Evolutionary conservation across 30 jellyfish, hydroid and myxozoan species (phyloP).

Genomic region (Morbakka virulenta): DNA sequence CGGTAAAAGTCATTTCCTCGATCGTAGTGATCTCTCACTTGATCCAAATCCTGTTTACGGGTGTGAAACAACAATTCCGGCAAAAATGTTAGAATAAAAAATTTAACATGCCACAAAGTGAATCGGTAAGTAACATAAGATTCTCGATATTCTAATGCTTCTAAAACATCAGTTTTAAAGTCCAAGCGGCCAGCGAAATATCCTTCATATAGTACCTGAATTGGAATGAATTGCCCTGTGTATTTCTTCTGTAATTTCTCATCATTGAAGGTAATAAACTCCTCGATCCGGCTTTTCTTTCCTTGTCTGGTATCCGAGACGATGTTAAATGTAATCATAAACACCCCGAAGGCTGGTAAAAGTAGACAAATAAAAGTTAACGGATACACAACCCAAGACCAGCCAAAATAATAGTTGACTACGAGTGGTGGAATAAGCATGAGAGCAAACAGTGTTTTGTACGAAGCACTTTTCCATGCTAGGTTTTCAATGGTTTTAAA

Average conservation of each 20-base stretch:
- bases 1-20: slow-evolving; percentile 94
- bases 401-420: slow-evolving; percentile 17
- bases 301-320: slow-evolving; percentile 18
- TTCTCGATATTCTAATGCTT: slow-evolving; percentile 68
- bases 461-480: slow-evolving; percentile 55
- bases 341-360: slow-evolving; percentile 26
- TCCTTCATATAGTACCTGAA: slow-evolving; percentile 77
- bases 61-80: slow-evolving; percentile 86
- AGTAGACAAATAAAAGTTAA: slow-evolving; percentile 5
- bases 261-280: slow-evolving; percentile 59
- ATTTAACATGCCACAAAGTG: slow-evolving; percentile 90
- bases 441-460: not conserved
- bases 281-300: slow-evolving; percentile 55
- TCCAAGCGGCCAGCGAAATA: slow-evolving; percentile 78
- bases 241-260: slow-evolving; percentile 36
- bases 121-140: slow-evolving; percentile 61
- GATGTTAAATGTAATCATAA: slow-evolving; percentile 34
- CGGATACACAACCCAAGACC: slow-evolving; percentile 46
- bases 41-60: slow-evolving; percentile 64
- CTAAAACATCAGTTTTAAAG: slow-evolving; percentile 65
- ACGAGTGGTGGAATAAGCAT: slow-evolving; percentile 29
- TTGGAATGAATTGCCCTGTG: slow-evolving; percentile 61
- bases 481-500: slow-evolving; percentile 32
- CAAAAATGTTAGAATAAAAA: slow-evolving; percentile 67
- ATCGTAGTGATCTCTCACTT: slow-evolving; percentile 88